Conservation (phyloP, 2,113 vertebrate genomes). For the Archilochus colubris region DNA sequence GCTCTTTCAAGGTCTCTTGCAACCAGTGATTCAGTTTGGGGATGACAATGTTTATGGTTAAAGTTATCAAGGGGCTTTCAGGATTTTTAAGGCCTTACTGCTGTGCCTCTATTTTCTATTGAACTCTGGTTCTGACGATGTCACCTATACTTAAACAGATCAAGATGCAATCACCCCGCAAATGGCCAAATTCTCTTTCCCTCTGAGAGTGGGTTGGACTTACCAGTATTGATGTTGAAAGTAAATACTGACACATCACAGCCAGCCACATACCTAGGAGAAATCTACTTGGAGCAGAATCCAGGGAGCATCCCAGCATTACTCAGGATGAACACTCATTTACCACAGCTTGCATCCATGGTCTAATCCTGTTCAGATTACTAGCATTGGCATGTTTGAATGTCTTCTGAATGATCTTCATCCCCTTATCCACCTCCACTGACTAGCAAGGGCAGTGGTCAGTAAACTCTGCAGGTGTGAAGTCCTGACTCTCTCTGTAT, state of each 20-base stretch:
- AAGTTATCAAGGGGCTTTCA: background rate
- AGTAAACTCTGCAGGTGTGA: too few species aligned
- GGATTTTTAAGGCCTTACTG: background rate
- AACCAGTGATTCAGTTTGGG: too few species aligned
- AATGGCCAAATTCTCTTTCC: background rate
- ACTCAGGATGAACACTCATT: background rate
- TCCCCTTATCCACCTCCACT: rapidly evolving
- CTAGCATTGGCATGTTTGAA: background rate
- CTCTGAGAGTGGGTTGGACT: background rate
- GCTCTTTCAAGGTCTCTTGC: too few species aligned
- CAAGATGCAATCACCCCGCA: background rate
- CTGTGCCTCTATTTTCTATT: background rate
- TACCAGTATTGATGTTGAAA: background rate
- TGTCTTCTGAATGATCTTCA: background rate
- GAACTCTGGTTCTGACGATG: background rate
- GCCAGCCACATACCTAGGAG: background rate
- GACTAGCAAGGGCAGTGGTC: background rate
- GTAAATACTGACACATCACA: background rate
- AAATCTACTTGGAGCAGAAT: background rate
- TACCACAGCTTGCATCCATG: background rate
- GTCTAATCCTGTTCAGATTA: background rate
- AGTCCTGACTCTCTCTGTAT: background rate
- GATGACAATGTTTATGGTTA: background rate
- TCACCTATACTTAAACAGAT: background rate
- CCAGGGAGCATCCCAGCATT: background rate